Conservation (phyloP, 2,797 vertebrate genomes). For the Varecia variegata region DNA sequence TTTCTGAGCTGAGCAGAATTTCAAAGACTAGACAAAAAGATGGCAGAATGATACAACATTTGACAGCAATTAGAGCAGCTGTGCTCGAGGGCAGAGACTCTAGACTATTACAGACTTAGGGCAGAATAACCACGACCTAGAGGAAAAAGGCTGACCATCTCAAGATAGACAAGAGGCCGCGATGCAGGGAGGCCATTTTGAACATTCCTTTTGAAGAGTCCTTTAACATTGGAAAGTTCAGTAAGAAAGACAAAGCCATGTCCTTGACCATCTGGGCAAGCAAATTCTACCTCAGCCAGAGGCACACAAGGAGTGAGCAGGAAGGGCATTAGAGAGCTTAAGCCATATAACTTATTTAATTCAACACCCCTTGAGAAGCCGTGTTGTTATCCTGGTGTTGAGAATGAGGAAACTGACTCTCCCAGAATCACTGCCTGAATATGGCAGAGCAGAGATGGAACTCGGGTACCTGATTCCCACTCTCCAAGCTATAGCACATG, state of each 20-base stretch:
- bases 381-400: background rate
- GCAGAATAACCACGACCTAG: background rate
- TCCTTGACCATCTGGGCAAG: background rate
- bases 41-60: background rate
- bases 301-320: background rate
- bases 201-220: background rate
- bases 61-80: background rate
- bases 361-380: background rate
- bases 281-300: background rate
- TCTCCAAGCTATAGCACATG: background rate
- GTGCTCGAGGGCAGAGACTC: background rate
- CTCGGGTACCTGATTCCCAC: background rate
- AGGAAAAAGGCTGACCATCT: background rate
- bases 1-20: background rate
- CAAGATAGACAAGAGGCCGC: background rate
- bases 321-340: background rate
- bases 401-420: background rate
- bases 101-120: background rate
- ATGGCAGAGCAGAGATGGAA: background rate
- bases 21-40: background rate
- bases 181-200: fast-evolving
- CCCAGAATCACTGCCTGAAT: background rate
- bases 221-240: background rate
- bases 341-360: background rate
- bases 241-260: background rate